Evolutionary conservation across 2,113 vertebrate genomes (phyloP), one percentile per base, ranked within the genome.

Genomic region (Pavo muticus): DNA sequence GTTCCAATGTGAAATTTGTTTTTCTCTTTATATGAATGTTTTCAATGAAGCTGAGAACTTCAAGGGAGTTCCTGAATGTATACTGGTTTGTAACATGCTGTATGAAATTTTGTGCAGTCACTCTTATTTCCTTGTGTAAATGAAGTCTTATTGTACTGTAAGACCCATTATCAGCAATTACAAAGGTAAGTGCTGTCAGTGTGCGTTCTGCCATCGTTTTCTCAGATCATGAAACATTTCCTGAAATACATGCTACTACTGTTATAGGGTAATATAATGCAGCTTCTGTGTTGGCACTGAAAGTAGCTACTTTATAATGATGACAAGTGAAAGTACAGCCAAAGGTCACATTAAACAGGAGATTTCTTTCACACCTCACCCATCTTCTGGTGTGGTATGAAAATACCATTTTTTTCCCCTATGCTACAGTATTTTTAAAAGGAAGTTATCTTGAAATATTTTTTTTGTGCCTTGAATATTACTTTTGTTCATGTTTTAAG

Each of bases 241-340:
- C 61, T 95, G 69, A 95, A 97, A 92, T 96, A 95, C 3, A 5
- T 86, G 95, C 74, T 94, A 76, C 79, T 95, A 11, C 93, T 79
- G 71, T 97, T 97, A 71, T 61, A 95, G 96, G 84, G 84, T 95
- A 96, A 94, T 94, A 91, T 88, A 96, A 84, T 14, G 8, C 81
- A 77, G 90, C 61, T 95, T 96, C 87, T 95, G 81, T 83, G 79
- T 90, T 97, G 95, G 96, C 91, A 94, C 85, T 86, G 94, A 96
- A 84, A 96, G 82, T 86, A 95, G 52, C 93, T 97, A 84, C 94
- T 97, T 97, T 95, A 80, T 97, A 97, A 96, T 96, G 94, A 95
- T 97, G 97, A 96, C 96, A 97, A 97, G 95, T 95, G 93, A 94
- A 97, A 96, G 93, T 96, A 97, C 85, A 97, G 95, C 94, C 96